phyloP scores from a whole-genome alignment of 2,113 vertebrate genomes.

The Uropsilus gracilis region DNA sequence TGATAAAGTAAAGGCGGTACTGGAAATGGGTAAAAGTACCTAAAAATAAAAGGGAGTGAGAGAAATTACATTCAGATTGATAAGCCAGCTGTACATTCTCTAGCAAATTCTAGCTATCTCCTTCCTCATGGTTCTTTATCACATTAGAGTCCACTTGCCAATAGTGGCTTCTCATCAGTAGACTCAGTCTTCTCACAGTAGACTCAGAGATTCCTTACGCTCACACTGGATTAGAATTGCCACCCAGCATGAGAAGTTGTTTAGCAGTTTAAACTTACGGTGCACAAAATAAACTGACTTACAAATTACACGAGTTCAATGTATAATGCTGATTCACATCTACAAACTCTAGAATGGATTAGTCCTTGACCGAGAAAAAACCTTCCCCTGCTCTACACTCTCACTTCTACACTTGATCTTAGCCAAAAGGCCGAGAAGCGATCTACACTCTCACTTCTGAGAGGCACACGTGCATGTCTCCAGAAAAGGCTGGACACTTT shows the following conservation, averaged over 20 bases:
- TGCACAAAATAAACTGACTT: neutral
- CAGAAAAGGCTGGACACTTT: neutral
- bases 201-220: neutral
- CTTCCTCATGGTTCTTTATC: neutral
- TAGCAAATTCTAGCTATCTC: neutral
- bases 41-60: constrained; percentile 77
- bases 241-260: neutral
- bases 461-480: neutral
- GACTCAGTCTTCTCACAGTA: neutral
- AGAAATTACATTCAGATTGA: neutral
- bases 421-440: no score
- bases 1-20: constrained; percentile 96
- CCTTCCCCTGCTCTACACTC: neutral
- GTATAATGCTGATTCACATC: neutral
- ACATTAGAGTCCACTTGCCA: neutral
- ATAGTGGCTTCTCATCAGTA: neutral
- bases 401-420: no score
- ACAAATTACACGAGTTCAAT: neutral
- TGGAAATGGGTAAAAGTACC: constrained; percentile 99
- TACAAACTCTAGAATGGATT: neutral
- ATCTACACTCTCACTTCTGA: neutral
- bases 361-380: neutral
- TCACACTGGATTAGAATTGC: neutral
- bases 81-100: neutral
- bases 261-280: neutral